These are phyloP conservation scores for Baronia brevicornis DNA, from an alignment of 2,888 invertebrate species.

Conservation along the genomic window DNA sequence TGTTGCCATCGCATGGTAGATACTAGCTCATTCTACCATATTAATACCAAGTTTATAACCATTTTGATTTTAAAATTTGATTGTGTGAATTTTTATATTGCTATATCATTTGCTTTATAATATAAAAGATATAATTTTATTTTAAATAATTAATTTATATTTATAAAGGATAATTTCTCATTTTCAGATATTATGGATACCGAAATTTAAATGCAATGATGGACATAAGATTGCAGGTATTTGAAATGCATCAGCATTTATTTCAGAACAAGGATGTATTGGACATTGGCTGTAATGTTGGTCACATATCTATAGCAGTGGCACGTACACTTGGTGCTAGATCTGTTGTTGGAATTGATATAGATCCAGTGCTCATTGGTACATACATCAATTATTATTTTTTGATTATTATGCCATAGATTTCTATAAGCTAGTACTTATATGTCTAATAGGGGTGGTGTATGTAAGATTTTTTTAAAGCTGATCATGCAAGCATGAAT, in stretches of 20 bases:
- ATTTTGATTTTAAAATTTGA: too few relatives aligned
- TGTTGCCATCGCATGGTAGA: too few relatives aligned
- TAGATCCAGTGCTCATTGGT: slow-evolving; percentile 90
- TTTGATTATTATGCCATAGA: background rate
- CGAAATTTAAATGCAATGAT: slow-evolving; percentile 87
- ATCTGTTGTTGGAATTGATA: slow-evolving; percentile 94
- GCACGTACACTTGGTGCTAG: slow-evolving; percentile 90
- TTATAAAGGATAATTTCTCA: slow-evolving; percentile 16
- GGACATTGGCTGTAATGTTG: slow-evolving; percentile 98
- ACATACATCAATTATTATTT: slow-evolving; percentile 22
- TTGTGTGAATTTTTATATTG: too few relatives aligned
- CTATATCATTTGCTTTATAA: too few relatives aligned
- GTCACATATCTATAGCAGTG: slow-evolving; percentile 93
- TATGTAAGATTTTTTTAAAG: too few relatives aligned
- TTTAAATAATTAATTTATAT: slow-evolving; percentile 11
- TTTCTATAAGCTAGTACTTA: too few relatives aligned
- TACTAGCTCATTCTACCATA: too few relatives aligned
- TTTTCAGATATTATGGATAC: slow-evolving; percentile 92
- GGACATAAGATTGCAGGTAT: slow-evolving; percentile 89
- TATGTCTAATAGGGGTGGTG: too few relatives aligned
- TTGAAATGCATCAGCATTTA: slow-evolving; percentile 85
- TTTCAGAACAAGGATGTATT: slow-evolving; percentile 93
- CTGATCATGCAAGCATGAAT: too few relatives aligned
- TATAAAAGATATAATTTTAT: background rate
- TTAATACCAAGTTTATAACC: too few relatives aligned